Evolutionary conservation across 2,113 vertebrate genomes (phyloP).

Genomic region (Platichthys flesus): DNA sequence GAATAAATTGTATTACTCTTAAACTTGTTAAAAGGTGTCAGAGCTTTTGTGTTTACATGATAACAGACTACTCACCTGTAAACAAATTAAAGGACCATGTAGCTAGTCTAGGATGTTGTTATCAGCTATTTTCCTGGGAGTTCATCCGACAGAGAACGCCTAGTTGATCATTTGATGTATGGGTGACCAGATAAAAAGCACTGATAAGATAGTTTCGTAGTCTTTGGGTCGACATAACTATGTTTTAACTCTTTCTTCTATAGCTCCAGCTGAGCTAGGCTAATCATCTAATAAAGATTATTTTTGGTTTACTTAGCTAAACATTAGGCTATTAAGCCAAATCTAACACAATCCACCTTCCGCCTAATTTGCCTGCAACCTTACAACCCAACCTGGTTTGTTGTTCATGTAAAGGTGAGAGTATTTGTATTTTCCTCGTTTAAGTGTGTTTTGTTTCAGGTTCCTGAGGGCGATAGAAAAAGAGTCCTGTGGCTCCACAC

Average conservation of each 20-base stretch:
- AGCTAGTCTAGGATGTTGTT: neutral
- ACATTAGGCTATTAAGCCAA: neutral
- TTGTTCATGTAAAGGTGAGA: neutral
- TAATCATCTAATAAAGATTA: neutral
- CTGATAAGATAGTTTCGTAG: too few species aligned
- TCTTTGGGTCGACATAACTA: neutral
- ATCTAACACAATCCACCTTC: neutral
- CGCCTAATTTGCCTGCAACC: neutral
- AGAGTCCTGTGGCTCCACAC: neutral
- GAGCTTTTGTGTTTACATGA: neutral
- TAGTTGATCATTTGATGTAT: neutral
- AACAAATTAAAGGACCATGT: neutral
- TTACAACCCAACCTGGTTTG: neutral
- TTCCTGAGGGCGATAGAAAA: neutral
- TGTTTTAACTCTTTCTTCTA: too few species aligned
- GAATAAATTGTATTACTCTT: constrained; percentile 13
- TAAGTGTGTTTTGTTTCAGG: neutral
- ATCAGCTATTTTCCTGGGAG: too few species aligned
- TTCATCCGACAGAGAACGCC: neutral
- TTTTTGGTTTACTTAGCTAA: neutral
- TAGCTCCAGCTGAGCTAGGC: neutral
- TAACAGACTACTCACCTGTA: neutral
- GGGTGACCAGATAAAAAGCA: neutral
- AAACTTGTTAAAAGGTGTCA: neutral
- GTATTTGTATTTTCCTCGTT: neutral